phyloP scores from a whole-genome alignment of 2,797 vertebrate species.

The Antennarius maculatus region DNA sequence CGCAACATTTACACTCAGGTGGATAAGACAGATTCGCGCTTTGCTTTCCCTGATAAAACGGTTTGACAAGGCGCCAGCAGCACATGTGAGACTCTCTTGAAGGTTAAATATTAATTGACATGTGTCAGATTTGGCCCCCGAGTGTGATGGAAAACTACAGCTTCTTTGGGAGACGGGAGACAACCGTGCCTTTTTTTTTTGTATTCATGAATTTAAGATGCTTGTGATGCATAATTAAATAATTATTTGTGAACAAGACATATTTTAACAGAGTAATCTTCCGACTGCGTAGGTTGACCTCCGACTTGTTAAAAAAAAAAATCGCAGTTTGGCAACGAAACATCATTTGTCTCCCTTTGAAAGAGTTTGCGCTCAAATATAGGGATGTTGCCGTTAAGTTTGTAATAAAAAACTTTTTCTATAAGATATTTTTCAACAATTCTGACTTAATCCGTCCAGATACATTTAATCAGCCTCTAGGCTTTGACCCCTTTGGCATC shows the following conservation, averaged over 20 bases:
- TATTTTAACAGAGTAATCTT: background rate
- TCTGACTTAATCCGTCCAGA: constrained; percentile 31
- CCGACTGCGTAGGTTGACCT: constrained; percentile 31
- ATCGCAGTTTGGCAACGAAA: constrained; percentile 6
- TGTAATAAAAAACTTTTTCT: constrained; percentile 19
- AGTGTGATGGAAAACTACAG: constrained; percentile 21
- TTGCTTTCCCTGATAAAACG: constrained; percentile 76
- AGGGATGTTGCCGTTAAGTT: background rate
- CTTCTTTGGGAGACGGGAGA: constrained; percentile 9
- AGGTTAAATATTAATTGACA: constrained; percentile 81
- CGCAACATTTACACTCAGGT: constrained; percentile 68
- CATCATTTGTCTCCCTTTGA: background rate
- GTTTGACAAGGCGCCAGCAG: constrained; percentile 71
- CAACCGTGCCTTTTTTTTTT: background rate
- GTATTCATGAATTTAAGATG: constrained; percentile 11
- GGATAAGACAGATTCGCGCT: constrained; percentile 68
- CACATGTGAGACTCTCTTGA: constrained; percentile 67
- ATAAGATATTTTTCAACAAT: constrained; percentile 15
- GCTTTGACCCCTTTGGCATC: constrained; percentile 48
- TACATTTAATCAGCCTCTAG: constrained; percentile 34
- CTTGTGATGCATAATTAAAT: constrained; percentile 9
- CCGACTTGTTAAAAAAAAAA: constrained; percentile 16
- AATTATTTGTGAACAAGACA: background rate
- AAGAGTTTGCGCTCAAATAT: background rate
- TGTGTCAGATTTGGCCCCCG: constrained; percentile 48